Conservation (phyloP, 2,888 invertebrate species). For the Melitaea athalia region DNA sequence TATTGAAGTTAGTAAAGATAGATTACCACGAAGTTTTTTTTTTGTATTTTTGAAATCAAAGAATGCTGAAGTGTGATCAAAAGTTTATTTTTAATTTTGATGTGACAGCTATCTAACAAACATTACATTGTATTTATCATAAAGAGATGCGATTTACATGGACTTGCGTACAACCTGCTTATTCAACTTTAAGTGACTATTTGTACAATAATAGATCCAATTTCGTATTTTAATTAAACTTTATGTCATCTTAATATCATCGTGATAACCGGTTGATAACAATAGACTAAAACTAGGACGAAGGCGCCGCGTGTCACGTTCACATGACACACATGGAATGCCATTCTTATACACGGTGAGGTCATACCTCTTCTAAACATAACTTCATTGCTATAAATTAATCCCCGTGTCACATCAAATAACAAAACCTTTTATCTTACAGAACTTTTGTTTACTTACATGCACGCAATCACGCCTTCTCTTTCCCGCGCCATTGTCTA, state of each 20-base stretch:
- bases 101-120: neutral
- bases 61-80: neutral
- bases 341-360: slow-evolving; percentile 54
- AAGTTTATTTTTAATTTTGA: neutral
- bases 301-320: slow-evolving; percentile 56
- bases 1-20: too few relatives aligned
- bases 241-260: slow-evolving; percentile 27
- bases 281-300: slow-evolving; percentile 49
- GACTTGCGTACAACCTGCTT: neutral
- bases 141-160: neutral
- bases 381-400: slow-evolving; percentile 51
- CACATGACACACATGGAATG: slow-evolving; percentile 56
- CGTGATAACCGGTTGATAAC: neutral
- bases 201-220: slow-evolving; percentile 25
- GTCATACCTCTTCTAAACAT: slow-evolving; percentile 44
- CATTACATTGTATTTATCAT: neutral
- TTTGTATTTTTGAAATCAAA: too few relatives aligned
- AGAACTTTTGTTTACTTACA: slow-evolving; percentile 54
- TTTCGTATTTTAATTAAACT: slow-evolving; percentile 29
- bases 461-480: slow-evolving; percentile 51
- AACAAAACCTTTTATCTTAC: slow-evolving; percentile 18
- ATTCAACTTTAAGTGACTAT: slow-evolving; percentile 11
- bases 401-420: slow-evolving; percentile 28
- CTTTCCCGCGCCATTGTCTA: slow-evolving; percentile 46
- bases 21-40: too few relatives aligned